Evolutionary conservation across 2,888 invertebrate species (phyloP).

Genomic region (Invenusta paracnida): DNA sequence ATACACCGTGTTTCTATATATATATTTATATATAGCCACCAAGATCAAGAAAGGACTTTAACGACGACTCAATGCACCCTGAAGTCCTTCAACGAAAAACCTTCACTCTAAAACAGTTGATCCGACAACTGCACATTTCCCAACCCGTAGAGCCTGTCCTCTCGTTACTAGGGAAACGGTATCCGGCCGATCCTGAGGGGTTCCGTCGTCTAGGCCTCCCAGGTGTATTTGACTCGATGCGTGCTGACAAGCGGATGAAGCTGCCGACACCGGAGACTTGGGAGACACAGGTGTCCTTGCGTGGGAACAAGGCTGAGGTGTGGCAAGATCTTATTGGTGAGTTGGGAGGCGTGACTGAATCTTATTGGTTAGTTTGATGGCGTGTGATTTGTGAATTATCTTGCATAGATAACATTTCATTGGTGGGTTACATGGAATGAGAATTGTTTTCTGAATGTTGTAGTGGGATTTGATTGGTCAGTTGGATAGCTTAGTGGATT

Average conservation of each 20-base stretch:
- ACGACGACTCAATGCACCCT: too few relatives aligned
- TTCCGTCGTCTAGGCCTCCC: conserved; percentile 59
- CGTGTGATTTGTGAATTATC: too few relatives aligned
- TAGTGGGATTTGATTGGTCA: too few relatives aligned
- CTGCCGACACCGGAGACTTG: conserved; percentile 62
- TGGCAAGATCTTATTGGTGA: conserved; percentile 62
- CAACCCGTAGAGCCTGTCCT: conserved; percentile 62
- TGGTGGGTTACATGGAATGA: too few relatives aligned
- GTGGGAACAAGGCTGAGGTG: conserved; percentile 61
- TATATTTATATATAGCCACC: too few relatives aligned
- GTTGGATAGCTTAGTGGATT: too few relatives aligned
- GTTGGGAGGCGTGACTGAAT: neutral
- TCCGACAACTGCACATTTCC: conserved; percentile 61
- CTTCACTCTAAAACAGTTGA: conserved; percentile 61
- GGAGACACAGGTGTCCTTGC: conserved; percentile 62
- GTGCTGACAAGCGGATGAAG: conserved; percentile 62
- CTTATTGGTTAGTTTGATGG: too few relatives aligned
- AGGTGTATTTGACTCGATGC: conserved; percentile 55
- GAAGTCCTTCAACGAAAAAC: too few relatives aligned
- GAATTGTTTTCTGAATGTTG: too few relatives aligned
- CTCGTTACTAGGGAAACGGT: conserved; percentile 62
- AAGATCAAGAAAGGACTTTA: too few relatives aligned
- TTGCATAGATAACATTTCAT: too few relatives aligned
- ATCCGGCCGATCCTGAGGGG: conserved; percentile 57
- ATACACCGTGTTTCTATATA: too few relatives aligned